phyloP scores from a whole-genome alignment of 2,888 invertebrate genomes.

The Dioctria rufipes region DNA sequence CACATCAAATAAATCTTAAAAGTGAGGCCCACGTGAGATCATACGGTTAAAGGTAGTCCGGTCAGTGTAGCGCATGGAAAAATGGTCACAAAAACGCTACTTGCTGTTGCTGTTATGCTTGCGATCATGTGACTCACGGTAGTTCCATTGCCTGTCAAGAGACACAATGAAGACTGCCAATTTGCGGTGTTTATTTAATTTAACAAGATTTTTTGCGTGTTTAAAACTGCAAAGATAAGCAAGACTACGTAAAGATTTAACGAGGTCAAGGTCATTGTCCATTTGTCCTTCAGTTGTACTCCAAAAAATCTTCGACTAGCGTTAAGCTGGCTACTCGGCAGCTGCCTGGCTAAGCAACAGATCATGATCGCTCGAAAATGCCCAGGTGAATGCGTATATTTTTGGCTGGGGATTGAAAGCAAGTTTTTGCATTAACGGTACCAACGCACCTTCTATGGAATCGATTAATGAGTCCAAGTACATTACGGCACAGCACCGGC shows the following conservation, averaged over 20 bases:
- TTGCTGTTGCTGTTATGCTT: not conserved
- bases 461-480: conserved; percentile 45
- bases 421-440: conserved; percentile 58
- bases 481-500: conserved; percentile 31
- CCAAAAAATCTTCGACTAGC: conserved; percentile 8
- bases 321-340: no score
- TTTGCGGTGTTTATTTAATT: conserved; percentile 36
- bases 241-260: conserved; percentile 54
- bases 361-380: not conserved
- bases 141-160: not conserved
- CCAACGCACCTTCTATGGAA: conserved; percentile 48
- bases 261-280: conserved; percentile 60
- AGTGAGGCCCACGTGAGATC: not conserved
- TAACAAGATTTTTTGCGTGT: conserved; percentile 44
- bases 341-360: not conserved
- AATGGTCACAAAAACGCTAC: conserved; percentile 1
- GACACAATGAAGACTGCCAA: conserved; percentile 1
- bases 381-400: conserved; percentile 12
- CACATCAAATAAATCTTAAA: not conserved
- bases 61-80: not conserved
- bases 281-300: conserved; percentile 59
- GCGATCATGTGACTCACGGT: conserved; percentile 7
- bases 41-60: not conserved
- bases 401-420: conserved; percentile 54
- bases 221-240: conserved; percentile 22